phyloP scores from a whole-genome alignment of 1,140 invertebrate genomes.

The Drosophila parvula region DNA sequence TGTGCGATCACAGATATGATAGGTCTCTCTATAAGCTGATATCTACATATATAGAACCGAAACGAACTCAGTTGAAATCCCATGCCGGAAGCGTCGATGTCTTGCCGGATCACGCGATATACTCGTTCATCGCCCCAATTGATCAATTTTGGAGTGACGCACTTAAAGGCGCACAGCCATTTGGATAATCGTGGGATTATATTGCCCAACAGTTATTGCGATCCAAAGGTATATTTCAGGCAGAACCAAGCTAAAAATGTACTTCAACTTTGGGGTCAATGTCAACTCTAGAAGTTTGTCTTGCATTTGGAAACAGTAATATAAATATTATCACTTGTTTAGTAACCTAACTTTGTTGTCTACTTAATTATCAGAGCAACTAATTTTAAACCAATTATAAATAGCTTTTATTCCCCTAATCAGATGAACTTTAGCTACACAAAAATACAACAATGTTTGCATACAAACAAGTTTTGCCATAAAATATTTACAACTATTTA shows the following conservation, averaged over 20 bases:
- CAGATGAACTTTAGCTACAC: neutral
- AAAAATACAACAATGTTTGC: neutral
- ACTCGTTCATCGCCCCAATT: slow-evolving; percentile 24
- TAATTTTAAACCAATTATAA: neutral
- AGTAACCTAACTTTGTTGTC: too few species aligned
- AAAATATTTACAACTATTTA: neutral
- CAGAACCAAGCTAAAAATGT: too few species aligned
- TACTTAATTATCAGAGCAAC: too few species aligned
- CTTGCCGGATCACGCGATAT: slow-evolving; percentile 35
- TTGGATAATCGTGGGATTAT: slow-evolving; percentile 33
- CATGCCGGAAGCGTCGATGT: slow-evolving; percentile 15
- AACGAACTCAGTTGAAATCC: neutral
- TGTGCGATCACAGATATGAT: slow-evolving; percentile 25
- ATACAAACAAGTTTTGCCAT: slow-evolving; percentile 7
- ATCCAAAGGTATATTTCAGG: neutral
- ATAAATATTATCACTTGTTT: too few species aligned
- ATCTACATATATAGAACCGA: slow-evolving; percentile 8
- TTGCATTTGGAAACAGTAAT: too few species aligned
- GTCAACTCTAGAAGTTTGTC: neutral
- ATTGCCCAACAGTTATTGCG: neutral
- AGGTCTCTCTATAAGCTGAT: neutral
- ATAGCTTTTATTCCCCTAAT: neutral
- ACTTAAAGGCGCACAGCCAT: slow-evolving; percentile 10
- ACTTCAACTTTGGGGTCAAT: too few species aligned
- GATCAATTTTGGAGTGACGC: slow-evolving; percentile 39